Evolutionary conservation across 2,113 vertebrate genomes (phyloP).

Genomic region (Ctenomys sociabilis): DNA sequence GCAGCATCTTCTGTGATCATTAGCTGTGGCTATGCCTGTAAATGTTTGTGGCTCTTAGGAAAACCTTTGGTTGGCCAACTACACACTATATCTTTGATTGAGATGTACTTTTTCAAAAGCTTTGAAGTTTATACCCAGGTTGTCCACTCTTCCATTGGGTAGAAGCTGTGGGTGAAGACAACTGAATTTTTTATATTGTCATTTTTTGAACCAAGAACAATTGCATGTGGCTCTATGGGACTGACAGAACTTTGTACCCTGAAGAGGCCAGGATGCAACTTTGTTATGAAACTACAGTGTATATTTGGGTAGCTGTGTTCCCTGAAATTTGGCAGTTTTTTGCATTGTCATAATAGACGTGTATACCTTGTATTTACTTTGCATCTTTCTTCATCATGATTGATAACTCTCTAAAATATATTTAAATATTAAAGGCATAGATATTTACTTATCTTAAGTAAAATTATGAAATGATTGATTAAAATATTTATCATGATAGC

Average conservation of each 20-base stretch:
- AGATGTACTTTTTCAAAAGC: neutral
- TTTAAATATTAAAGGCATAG: too few relatives aligned
- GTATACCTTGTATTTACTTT: neutral
- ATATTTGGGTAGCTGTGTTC: neutral
- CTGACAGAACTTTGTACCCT: neutral
- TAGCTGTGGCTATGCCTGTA: neutral
- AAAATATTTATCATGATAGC: neutral
- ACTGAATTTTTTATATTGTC: neutral
- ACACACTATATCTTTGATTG: neutral
- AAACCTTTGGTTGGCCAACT: neutral
- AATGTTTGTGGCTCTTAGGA: neutral
- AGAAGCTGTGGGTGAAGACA: neutral
- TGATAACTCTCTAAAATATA: neutral
- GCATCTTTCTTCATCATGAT: neutral
- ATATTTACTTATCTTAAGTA: neutral
- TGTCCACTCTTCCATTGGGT: neutral
- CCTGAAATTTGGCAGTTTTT: neutral
- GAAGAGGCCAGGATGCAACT: neutral
- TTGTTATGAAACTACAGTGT: neutral
- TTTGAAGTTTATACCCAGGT: neutral
- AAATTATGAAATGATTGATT: neutral
- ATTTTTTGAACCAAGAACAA: neutral
- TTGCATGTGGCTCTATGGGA: too few relatives aligned
- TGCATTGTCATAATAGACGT: neutral
- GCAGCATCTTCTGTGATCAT: neutral